Percentiles rank a stretch among this genome's conserved stretches.
Conservation (phyloP, 2,888 invertebrate species). For the Drosophila siamana region DNA sequence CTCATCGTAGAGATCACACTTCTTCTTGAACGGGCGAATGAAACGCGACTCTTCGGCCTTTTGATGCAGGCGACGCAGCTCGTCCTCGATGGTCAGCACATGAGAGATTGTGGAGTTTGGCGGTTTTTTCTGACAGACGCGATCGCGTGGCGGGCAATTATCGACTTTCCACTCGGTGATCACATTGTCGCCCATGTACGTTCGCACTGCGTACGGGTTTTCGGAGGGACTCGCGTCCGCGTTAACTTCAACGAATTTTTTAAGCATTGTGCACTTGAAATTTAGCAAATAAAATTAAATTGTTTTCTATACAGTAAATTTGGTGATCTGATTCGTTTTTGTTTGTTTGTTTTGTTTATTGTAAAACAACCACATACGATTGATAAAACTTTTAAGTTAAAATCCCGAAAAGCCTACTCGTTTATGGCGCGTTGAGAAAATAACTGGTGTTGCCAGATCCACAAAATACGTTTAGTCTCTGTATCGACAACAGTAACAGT, state of each 20-base stretch:
- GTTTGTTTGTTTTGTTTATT: constrained; percentile 11
- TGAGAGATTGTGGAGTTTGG: constrained; percentile 70
- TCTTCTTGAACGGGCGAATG: constrained; percentile 54
- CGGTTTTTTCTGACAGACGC: constrained; percentile 60
- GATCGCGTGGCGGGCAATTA: constrained; percentile 63
- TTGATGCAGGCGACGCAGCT: constrained; percentile 74
- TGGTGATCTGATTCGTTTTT: constrained; percentile 30
- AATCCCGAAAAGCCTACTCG: constrained; percentile 44
- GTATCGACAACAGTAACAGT: neutral
- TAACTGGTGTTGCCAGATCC: constrained; percentile 25
- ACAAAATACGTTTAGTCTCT: neutral
- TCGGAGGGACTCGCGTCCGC: constrained; percentile 70
- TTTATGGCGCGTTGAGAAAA: constrained; percentile 26
- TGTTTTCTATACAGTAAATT: constrained; percentile 52
- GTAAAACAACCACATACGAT: constrained; percentile 18
- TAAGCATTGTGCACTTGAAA: constrained; percentile 73
- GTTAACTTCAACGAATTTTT: constrained; percentile 80
- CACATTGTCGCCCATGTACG: constrained; percentile 74
- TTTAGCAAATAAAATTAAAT: constrained; percentile 41
- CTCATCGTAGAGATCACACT: constrained; percentile 67
- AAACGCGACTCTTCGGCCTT: constrained; percentile 76
- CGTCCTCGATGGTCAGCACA: constrained; percentile 81
- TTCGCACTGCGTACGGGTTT: constrained; percentile 82
- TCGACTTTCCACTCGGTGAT: constrained; percentile 68
- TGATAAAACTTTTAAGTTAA: constrained; percentile 4